Percentiles rank a stretch among this genome's conserved stretches.
Evolutionary conservation across 2,888 invertebrate genomes (phyloP).

Genomic region (Spatulosminthurus flaviceps): DNA sequence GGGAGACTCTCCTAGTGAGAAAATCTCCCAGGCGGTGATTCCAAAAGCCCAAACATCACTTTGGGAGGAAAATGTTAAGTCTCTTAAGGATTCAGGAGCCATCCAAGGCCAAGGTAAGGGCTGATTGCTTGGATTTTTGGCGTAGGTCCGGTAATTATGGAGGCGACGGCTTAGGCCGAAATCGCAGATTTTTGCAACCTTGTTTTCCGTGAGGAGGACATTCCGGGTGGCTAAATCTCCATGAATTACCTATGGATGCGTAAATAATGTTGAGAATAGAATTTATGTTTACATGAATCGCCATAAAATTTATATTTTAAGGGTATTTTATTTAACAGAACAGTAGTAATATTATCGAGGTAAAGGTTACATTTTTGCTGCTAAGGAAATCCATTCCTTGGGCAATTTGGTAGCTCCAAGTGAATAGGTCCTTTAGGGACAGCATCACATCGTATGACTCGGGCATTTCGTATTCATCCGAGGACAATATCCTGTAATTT

Average conservation of each 20-base stretch:
- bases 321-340: neutral
- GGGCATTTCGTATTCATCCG: neutral
- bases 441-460: neutral
- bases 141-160: conserved; percentile 35
- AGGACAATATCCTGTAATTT: neutral
- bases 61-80: conserved; percentile 22
- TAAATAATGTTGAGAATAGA: neutral
- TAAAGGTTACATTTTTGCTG: conserved; percentile 25
- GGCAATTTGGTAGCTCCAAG: conserved; percentile 35
- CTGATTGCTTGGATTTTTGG: conserved; percentile 11
- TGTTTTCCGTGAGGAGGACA: conserved; percentile 19
- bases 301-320: neutral
- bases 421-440: conserved; percentile 30
- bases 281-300: neutral
- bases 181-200: conserved; percentile 37
- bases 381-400: conserved; percentile 35
- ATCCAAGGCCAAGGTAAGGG: conserved; percentile 42
- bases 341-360: neutral
- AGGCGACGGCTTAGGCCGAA: conserved; percentile 37
- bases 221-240: conserved; percentile 36
- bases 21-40: conserved; percentile 40
- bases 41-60: conserved; percentile 39
- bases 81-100: conserved; percentile 30
- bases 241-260: conserved; percentile 35
- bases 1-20: conserved; percentile 24